Conservation (phyloP, 2,113 vertebrate species). For the Cephalopholis sonnerati region DNA sequence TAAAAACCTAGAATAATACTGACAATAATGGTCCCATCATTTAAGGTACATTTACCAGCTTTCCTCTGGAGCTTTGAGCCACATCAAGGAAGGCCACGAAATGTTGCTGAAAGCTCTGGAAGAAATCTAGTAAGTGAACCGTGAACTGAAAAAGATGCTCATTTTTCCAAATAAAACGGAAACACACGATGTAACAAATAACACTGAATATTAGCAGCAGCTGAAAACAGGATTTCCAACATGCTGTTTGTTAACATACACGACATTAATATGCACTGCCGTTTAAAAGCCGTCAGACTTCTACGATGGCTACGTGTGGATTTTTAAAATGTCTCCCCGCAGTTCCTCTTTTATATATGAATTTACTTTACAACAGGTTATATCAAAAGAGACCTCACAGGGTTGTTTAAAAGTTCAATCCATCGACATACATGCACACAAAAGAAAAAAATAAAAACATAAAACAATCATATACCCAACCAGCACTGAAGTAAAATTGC, state of each 20-base stretch:
- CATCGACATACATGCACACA: slow-evolving; percentile 50
- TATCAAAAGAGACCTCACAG: slow-evolving; percentile 39
- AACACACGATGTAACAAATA: not conserved
- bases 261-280: not conserved
- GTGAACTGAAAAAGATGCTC: not conserved
- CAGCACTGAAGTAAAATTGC: slow-evolving; percentile 66
- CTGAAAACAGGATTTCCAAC: not conserved
- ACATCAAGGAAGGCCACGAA: no score
- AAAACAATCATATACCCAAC: slow-evolving; percentile 58
- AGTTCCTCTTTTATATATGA: slow-evolving; percentile 10
- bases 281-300: slow-evolving; percentile 2
- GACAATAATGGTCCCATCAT: no score
- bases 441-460: slow-evolving; percentile 33
- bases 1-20: no score
- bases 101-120: not conserved
- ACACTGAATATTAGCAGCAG: not conserved
- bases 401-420: slow-evolving; percentile 25
- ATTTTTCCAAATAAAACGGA: not conserved
- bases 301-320: not conserved
- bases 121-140: not conserved
- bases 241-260: not conserved
- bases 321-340: slow-evolving; percentile 11
- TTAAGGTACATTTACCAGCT: not conserved
- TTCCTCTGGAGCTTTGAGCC: not conserved
- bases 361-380: slow-evolving; percentile 40